Evolutionary conservation across 1,140 invertebrate species (phyloP).

Genomic region (Drosophila kohkoa): DNA sequence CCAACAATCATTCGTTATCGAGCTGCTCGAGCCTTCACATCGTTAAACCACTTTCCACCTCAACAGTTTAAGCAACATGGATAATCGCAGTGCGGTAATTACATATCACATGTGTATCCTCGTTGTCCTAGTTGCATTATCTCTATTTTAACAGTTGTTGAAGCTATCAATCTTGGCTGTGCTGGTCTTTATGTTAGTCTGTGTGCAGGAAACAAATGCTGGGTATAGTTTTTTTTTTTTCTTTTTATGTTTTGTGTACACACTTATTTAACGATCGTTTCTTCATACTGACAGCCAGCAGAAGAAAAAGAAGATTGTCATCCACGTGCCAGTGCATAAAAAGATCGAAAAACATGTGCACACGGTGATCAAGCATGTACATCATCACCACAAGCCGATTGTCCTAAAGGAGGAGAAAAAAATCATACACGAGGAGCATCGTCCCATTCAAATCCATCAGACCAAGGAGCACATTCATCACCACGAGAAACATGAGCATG

Average conservation of each 20-base stretch:
- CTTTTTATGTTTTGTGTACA: background rate
- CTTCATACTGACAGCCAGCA: conserved; percentile 51
- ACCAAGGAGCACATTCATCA: conserved; percentile 82
- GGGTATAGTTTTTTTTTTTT: conserved; percentile 45
- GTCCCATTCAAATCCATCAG: conserved; percentile 75
- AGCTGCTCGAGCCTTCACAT: conserved; percentile 54
- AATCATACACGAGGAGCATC: conserved; percentile 78
- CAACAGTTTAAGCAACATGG: conserved; percentile 54
- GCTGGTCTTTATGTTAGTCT: conserved; percentile 59
- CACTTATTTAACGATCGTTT: background rate
- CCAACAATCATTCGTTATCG: conserved; percentile 61
- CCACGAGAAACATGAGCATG: conserved; percentile 74
- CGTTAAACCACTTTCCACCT: conserved; percentile 42
- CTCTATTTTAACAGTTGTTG: conserved; percentile 50
- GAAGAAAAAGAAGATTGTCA: conserved; percentile 83
- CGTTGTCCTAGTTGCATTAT: background rate
- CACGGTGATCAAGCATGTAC: conserved; percentile 79
- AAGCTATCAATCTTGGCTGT: conserved; percentile 62
- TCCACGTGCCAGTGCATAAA: conserved; percentile 82
- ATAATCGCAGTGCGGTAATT: conserved; percentile 70
- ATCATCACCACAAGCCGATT: conserved; percentile 84
- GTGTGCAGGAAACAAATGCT: conserved; percentile 65
- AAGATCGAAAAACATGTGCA: conserved; percentile 83
- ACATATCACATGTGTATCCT: background rate
- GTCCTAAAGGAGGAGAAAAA: conserved; percentile 83